Percentiles rank a stretch among this genome's conserved stretches.
Conservation (phyloP, 2,888 invertebrate species). For the Agonum fuliginosum region DNA sequence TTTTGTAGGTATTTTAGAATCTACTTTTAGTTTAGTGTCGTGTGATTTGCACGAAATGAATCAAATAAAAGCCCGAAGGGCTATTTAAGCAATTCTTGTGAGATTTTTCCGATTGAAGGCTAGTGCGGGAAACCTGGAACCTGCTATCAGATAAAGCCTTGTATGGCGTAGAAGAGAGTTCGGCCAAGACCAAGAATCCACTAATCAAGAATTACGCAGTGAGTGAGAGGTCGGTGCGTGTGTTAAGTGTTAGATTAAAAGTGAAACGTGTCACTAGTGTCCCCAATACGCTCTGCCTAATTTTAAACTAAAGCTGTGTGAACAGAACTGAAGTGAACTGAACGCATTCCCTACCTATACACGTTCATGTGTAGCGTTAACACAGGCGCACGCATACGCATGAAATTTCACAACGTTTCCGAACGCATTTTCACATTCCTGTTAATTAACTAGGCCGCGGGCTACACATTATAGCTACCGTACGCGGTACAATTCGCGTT, state of each 20-base stretch:
- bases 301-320: conserved; percentile 66
- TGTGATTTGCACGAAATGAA: too few relatives aligned
- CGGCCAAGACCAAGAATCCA: neutral
- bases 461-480: conserved; percentile 30
- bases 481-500: neutral
- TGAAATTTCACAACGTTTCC: conserved; percentile 55
- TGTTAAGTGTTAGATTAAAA: conserved; percentile 64
- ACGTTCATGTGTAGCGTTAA: neutral
- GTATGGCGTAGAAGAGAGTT: neutral
- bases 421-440: conserved; percentile 58
- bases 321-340: conserved; percentile 59
- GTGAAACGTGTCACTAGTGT: conserved; percentile 67
- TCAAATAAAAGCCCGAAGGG: too few relatives aligned
- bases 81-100: too few relatives aligned
- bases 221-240: neutral
- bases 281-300: conserved; percentile 67
- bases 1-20: too few relatives aligned
- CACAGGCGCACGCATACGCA: conserved; percentile 25
- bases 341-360: conserved; percentile 47
- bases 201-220: neutral
- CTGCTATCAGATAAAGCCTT: neutral
- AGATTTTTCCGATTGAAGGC: too few relatives aligned
- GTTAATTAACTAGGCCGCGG: conserved; percentile 53
- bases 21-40: too few relatives aligned
- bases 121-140: neutral